Conservation (phyloP, 2,797 vertebrate genomes). For the Ctenosaura bakeri region DNA sequence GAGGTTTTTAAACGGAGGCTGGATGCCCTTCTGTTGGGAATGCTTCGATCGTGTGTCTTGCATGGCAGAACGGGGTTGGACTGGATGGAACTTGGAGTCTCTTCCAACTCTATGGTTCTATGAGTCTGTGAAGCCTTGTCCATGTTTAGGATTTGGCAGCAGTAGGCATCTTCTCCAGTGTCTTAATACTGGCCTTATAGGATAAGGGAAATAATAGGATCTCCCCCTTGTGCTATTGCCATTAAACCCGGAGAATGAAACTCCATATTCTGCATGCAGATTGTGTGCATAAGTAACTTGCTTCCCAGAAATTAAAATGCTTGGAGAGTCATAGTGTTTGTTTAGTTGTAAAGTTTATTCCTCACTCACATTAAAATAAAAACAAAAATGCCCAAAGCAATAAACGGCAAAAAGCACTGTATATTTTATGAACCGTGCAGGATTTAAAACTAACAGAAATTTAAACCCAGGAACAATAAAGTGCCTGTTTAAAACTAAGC, state of each 20-base stretch:
- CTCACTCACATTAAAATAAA: not conserved
- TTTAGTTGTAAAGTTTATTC: too few relatives aligned
- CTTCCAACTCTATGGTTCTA: too few relatives aligned
- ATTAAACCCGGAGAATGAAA: too few relatives aligned
- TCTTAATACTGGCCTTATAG: not conserved
- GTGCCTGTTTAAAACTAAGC: not conserved
- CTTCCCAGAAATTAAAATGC: not conserved
- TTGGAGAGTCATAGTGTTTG: not conserved
- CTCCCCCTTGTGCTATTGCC: not conserved
- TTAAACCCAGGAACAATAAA: not conserved
- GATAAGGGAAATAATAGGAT: not conserved
- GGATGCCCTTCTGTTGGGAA: too few relatives aligned
- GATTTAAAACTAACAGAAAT: not conserved
- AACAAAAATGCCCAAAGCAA: not conserved
- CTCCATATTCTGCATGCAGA: not conserved
- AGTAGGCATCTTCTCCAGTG: too few relatives aligned
- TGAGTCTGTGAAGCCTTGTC: too few relatives aligned
- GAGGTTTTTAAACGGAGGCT: too few relatives aligned
- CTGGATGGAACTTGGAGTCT: too few relatives aligned
- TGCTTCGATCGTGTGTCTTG: too few relatives aligned
- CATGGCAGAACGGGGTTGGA: too few relatives aligned
- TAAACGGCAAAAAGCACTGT: not conserved
- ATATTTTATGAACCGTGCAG: not conserved
- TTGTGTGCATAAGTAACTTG: not conserved
- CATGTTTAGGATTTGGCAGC: not conserved